Conservation (phyloP, 2,797 vertebrate genomes). For the Kryptolebias ocellatus region DNA sequence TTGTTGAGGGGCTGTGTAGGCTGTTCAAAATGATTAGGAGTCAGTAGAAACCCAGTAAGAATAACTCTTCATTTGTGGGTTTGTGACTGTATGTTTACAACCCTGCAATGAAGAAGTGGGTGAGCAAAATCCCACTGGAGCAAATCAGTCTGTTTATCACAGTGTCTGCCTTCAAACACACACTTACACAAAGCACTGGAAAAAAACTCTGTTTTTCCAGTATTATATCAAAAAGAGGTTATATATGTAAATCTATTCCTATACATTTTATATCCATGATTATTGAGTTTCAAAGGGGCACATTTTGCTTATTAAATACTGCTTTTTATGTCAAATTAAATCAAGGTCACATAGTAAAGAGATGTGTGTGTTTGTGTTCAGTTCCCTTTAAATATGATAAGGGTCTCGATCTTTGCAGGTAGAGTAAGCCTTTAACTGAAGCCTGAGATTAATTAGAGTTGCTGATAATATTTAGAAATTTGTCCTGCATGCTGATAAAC, state of each 20-base stretch:
- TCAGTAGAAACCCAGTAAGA: neutral
- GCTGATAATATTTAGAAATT: conserved; percentile 63
- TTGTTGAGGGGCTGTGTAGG: neutral
- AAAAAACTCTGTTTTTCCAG: neutral
- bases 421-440: conserved; percentile 27
- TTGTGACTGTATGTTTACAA: conserved; percentile 18
- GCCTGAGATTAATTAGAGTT: conserved; percentile 65
- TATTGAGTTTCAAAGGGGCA: neutral
- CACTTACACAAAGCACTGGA: neutral
- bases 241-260: neutral
- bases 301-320: conserved; percentile 4
- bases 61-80: neutral
- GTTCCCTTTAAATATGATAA: neutral
- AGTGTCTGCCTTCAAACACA: conserved; percentile 36
- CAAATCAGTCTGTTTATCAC: conserved; percentile 56
- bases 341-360: conserved; percentile 37
- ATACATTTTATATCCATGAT: neutral
- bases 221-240: neutral
- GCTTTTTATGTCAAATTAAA: conserved; percentile 39
- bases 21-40: neutral
- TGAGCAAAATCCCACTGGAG: conserved; percentile 44
- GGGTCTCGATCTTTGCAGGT: conserved; percentile 33
- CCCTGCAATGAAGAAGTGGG: conserved; percentile 52
- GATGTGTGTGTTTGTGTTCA: neutral
- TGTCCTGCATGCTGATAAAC: conserved; percentile 60